phyloP scores from a whole-genome alignment of 2,797 vertebrate species.

The Cyprinella venusta region DNA sequence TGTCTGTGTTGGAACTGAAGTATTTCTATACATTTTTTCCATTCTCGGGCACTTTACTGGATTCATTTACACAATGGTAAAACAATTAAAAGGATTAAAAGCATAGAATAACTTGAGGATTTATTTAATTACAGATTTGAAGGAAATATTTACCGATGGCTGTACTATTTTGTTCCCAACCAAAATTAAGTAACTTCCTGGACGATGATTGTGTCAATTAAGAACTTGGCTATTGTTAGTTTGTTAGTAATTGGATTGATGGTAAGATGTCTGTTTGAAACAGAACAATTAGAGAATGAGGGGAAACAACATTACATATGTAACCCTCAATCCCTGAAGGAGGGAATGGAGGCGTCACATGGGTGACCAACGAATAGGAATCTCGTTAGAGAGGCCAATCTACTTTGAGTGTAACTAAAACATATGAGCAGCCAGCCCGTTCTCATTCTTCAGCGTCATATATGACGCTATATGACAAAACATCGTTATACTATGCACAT shows the following conservation, averaged over 20 bases:
- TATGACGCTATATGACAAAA: no score
- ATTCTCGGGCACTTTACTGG: neutral
- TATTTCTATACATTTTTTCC: neutral
- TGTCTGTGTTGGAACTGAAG: neutral
- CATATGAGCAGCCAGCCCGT: no score
- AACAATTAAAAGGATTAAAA: neutral
- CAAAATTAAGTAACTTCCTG: neutral
- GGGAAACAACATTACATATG: no score
- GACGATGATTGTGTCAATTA: neutral
- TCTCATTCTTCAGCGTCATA: no score
- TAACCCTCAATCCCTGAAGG: no score
- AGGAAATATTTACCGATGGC: neutral
- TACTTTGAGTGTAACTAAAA: no score
- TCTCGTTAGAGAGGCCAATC: no score
- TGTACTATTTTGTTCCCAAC: neutral
- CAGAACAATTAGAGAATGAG: neutral
- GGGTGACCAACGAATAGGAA: no score
- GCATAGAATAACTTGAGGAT: neutral
- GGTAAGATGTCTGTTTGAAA: neutral
- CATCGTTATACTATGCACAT: no score
- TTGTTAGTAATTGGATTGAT: neutral
- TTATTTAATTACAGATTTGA: neutral
- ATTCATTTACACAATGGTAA: neutral
- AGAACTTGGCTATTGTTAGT: neutral
- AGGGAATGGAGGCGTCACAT: no score